Base-by-base conservation (phyloP, 2,113 vertebrate species). In the Hemicordylus capensis region DNA sequence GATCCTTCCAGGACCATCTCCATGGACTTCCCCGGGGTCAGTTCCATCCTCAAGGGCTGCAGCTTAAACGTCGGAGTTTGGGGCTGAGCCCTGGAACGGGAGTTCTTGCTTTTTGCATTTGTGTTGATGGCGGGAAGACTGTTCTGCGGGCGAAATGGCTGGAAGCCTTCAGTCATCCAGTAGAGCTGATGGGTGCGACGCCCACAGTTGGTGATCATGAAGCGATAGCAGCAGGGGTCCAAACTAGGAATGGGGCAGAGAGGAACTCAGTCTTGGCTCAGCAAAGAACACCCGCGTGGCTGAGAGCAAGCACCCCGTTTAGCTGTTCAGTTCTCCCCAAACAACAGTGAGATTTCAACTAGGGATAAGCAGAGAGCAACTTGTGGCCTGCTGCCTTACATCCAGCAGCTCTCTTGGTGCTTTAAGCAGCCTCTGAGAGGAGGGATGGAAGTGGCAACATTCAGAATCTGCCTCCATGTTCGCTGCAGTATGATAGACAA, bases 141-240 rank as follows among this genome's bases (percentile, higher is more conserved):
- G 31, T 39, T 54, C 19, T 6, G 76, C 51, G 87, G 91, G 20
- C 88, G 80, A 46, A 92, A 90, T 0, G 85, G 76, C 22, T 44
- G 4, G 22, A 95, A 96, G 24, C 90, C 93, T 34, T 97, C 94
- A 0, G 80, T 96, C 37, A 90, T 92, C 98, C 98, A 99, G 89
- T 93, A 96, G 9, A 99, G 89, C 76, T 91, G 95, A 63, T 98
- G 97, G 12, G 80, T 79, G 1, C 94, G 94, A 1, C 92, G 91
- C 1, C 98, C 98, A 9, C 61, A 87, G 85, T 99, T 99, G 1
- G 93, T 98, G 54, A 99, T 61, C 80, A 86, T 97, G 89, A 99
- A 98, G 87, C 0, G 85, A 89, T 96, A 98, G 85, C 82, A 91
- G 85, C 89, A 97, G 12, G 95, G 87, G 22, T 86, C 84, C 44